These are phyloP conservation scores for Zaprionus vittiger DNA, from an alignment of 1,140 invertebrate genomes.

Conservation along the genomic window DNA sequence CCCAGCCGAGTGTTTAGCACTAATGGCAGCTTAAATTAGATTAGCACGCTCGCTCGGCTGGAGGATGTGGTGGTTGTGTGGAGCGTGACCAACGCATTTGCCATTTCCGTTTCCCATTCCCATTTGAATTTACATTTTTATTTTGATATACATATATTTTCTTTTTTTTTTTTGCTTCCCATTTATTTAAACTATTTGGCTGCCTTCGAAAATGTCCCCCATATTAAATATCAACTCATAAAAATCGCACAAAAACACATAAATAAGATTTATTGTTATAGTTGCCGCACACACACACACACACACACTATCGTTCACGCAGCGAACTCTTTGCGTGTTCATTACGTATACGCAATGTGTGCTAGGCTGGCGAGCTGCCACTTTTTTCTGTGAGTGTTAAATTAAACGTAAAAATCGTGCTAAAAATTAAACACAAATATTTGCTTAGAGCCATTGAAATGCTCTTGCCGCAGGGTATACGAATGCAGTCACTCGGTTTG, in stretches of 20 bases:
- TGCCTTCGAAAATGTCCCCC: constrained; percentile 35
- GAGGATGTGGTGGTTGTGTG: constrained; percentile 16
- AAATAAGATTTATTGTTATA: constrained; percentile 79
- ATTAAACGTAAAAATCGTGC: constrained; percentile 71
- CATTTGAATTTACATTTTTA: constrained; percentile 60
- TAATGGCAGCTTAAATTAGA: constrained; percentile 81
- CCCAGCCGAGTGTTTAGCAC: constrained; percentile 66
- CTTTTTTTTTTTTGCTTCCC: constrained; percentile 21
- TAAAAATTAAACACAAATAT: constrained; percentile 74
- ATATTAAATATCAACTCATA: constrained; percentile 75
- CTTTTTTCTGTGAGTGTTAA: constrained; percentile 58
- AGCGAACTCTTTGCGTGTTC: constrained; percentile 39
- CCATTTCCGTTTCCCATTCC: constrained; percentile 38
- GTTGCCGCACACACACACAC: constrained; percentile 38
- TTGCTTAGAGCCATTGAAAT: constrained; percentile 56
- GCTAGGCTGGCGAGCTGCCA: constrained; percentile 41
- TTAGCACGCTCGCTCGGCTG: constrained; percentile 30
- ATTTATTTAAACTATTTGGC: constrained; percentile 77
- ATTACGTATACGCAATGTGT: constrained; percentile 67
- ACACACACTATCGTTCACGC: not conserved
- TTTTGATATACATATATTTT: constrained; percentile 39
- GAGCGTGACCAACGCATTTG: constrained; percentile 73
- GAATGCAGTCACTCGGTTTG: not conserved
- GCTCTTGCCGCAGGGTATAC: constrained; percentile 17
- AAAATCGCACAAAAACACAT: constrained; percentile 80